Conservation (phyloP, 2,113 vertebrate species). For the Sapayoa aenigma region DNA sequence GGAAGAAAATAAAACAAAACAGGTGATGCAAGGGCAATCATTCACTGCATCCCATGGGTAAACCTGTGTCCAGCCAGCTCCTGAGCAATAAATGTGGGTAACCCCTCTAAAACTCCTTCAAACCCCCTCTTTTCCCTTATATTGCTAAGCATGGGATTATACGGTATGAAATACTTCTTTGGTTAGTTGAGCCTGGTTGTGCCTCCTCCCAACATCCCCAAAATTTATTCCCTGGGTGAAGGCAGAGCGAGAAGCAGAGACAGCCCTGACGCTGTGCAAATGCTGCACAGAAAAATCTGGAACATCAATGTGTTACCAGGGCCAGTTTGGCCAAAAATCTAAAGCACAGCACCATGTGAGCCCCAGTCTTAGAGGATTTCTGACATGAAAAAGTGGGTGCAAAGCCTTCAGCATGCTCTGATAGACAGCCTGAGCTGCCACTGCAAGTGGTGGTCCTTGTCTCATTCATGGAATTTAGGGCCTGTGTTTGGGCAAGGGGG, state of each 20-base stretch:
- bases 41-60: fast-evolving
- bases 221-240: not conserved
- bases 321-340: not conserved
- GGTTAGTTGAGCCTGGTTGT: not conserved
- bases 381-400: not conserved
- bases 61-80: not conserved
- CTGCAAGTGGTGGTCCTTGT: not conserved
- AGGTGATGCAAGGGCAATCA: not conserved
- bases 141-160: not conserved
- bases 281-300: not conserved
- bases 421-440: not conserved
- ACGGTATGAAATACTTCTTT: not conserved
- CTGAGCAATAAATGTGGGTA: not conserved
- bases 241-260: not conserved
- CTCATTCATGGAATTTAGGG: not conserved
- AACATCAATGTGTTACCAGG: not conserved
- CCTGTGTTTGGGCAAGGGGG: not conserved
- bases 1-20: not conserved
- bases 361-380: not conserved
- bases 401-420: not conserved
- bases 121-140: not conserved
- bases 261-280: not conserved
- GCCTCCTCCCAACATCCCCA: not conserved
- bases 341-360: not conserved
- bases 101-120: not conserved